Evolutionary conservation across 2,888 invertebrate genomes (phyloP), one percentile per base, ranked within the genome.

Genomic region (Ganaspis brasiliensis): DNA sequence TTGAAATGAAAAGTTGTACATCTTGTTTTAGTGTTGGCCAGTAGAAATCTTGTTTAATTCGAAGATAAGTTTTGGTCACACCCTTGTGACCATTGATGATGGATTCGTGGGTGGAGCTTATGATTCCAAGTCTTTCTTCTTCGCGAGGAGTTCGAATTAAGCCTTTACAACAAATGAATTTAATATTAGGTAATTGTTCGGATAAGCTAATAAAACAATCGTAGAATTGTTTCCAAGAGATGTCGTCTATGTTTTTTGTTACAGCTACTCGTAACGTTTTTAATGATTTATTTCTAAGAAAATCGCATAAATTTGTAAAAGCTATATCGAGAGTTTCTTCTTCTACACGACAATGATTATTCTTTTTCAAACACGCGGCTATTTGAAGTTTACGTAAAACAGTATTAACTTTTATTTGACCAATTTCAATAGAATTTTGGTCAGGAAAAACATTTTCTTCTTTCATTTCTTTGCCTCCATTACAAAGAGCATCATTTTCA

Each of bases 51-150:
- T 74, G 52, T 12, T 59, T n/a, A 0, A 74, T 40, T 1, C 74
- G 4, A 0, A 26, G 10, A 14, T 77, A 77, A 6, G 77, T 77
- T 55, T 77, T 77, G 0, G 73, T 71, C 1, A 77, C 55, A 1
- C 70, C 77, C 8, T 74, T 77, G 24, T 77, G 73, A 12, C 73
- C 77, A 14, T 59, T 61, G 0, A 72, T 37, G 0, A 26, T 21
- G 1, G 59, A 61, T 1, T 55, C 55, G 10, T 72, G 72, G 1
- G 14, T 31, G 8, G 49, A 24, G 10, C 1, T 10, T n/a, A 72
- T 55, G 26, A 72, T 31, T 5, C 8, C 56, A 5, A 37, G n/a
- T 9, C 72, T n/a, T 2, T 26, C 9, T n/a, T 55, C 19, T 35
- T 49, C 14, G 2, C 19, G 16, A 0, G 70, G 70, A 0, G 21